Base-by-base conservation (phyloP, 1,140 invertebrate species). In the Heliconius nattereri region DNA sequence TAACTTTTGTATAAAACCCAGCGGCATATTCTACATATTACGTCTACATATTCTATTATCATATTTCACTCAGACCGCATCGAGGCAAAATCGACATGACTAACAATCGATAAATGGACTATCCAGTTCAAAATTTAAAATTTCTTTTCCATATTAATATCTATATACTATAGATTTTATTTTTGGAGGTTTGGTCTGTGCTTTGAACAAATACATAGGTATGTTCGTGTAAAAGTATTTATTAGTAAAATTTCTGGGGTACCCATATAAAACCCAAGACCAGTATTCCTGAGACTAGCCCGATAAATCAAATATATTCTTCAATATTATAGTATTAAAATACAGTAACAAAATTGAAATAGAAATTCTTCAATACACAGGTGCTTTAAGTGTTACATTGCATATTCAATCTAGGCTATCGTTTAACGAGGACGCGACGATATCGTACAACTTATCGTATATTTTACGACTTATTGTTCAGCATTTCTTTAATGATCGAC, bases 401-500 rank as follows among this genome's bases (percentile, higher is more conserved):
- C 60, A 49, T 74, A 73, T 80, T 77, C 40, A 78, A 89, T 88
- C 81, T 91, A 89, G 89, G 91, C 85, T 89, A 91, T 92, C 89
- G 82, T 85, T 86, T 85, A 85, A 88, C 83, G 76, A 80, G 82
- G 83, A 23, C 83, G 79, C 79, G 75, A 37, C 78, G 76, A 76
- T 82, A 91, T 89, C 89, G 87, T 89, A 85, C 88, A 90, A 88
- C 74, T 91, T 92, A 92, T 92, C 91, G 90, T 76, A 73, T 80
- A 86, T 57, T 90, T 91, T 90, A 92, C 84, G 89, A 90, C 83
- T 87, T 85, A 91, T 91, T 92, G 90, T 92, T 87, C 81, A 71
- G 57, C 74, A 78, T 74, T 80, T 75, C 72, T 80, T 75, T 78
- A 83, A 77, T 78, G 73, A 81, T 79, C 66, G 73, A 72, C 19